Evolutionary conservation across 1,140 invertebrate genomes (phyloP).

Genomic region (Colletes latitarsis): DNA sequence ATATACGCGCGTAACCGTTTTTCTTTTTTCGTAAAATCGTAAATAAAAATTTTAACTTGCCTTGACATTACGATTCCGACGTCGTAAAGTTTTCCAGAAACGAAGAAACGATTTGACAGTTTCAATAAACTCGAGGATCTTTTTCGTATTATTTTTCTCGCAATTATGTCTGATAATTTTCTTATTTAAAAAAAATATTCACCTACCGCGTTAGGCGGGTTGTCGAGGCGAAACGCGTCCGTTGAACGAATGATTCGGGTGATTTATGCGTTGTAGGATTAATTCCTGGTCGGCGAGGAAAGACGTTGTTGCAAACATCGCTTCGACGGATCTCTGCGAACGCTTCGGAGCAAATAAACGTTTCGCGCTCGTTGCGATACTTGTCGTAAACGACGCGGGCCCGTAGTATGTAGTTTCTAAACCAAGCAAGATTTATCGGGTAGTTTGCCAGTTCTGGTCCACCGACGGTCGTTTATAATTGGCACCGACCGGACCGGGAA

Average conservation of each 20-base stretch:
- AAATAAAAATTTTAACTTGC: too few species aligned
- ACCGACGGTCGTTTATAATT: slow-evolving; percentile 57
- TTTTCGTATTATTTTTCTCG: too few species aligned
- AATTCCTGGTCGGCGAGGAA: slow-evolving; percentile 13
- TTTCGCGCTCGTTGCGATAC: background rate
- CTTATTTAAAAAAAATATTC: too few species aligned
- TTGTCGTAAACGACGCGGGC: slow-evolving; percentile 23
- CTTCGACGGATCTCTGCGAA: background rate
- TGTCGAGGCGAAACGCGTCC: too few species aligned
- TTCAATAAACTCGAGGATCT: too few species aligned
- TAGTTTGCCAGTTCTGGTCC: slow-evolving; percentile 52
- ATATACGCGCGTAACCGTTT: too few species aligned
- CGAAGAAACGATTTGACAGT: too few species aligned
- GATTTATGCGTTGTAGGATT: slow-evolving; percentile 25
- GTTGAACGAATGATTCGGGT: background rate
- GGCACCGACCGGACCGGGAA: slow-evolving; percentile 32
- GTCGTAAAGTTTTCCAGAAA: too few species aligned
- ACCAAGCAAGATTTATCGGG: slow-evolving; percentile 54
- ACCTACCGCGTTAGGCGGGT: too few species aligned
- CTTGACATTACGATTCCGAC: too few species aligned
- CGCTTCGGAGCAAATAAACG: slow-evolving; percentile 35
- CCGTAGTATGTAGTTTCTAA: slow-evolving; percentile 44
- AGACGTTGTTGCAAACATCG: slow-evolving; percentile 5
- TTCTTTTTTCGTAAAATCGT: too few species aligned
- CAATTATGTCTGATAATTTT: too few species aligned